Conservation (phyloP, 2,888 invertebrate species). For the Lithophane ornitopus region DNA sequence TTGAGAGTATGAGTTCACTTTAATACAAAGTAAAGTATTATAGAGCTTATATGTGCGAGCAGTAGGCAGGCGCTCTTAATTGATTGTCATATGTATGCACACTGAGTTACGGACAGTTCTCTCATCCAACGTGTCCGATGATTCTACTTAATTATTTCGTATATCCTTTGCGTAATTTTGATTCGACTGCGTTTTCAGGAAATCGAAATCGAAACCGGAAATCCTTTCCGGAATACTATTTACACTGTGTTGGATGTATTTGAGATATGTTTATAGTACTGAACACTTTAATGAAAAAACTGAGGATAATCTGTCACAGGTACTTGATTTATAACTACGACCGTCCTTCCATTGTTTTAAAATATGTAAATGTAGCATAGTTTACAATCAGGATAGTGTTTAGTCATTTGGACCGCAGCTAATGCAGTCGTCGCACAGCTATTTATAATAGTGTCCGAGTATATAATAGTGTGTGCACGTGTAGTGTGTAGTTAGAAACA, state of each 20-base stretch:
- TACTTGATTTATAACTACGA: slow-evolving; percentile 27
- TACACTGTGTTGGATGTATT: neutral
- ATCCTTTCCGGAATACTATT: slow-evolving; percentile 4
- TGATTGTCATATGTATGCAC: slow-evolving; percentile 12
- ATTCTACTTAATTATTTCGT: neutral
- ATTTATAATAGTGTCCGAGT: slow-evolving; percentile 60
- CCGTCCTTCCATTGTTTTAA: slow-evolving; percentile 40
- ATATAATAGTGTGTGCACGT: slow-evolving; percentile 62
- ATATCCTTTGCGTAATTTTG: neutral
- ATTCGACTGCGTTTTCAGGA: neutral
- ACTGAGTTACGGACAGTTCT: neutral
- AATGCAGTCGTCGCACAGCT: slow-evolving; percentile 52
- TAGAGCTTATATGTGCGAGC: slow-evolving; percentile 18
- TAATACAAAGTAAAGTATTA: slow-evolving; percentile 51
- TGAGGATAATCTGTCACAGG: neutral
- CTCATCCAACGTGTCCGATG: neutral
- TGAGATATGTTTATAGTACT: neutral
- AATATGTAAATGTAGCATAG: slow-evolving; percentile 37
- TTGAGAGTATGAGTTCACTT: slow-evolving; percentile 56
- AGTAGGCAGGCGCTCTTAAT: slow-evolving; percentile 33
- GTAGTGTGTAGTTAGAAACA: slow-evolving; percentile 68
- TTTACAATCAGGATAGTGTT: slow-evolving; percentile 51
- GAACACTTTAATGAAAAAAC: neutral
- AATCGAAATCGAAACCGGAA: no score
- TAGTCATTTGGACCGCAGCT: slow-evolving; percentile 49